Base-by-base conservation (phyloP, 2,113 vertebrate species). In the Gorsachius goisagi region DNA sequence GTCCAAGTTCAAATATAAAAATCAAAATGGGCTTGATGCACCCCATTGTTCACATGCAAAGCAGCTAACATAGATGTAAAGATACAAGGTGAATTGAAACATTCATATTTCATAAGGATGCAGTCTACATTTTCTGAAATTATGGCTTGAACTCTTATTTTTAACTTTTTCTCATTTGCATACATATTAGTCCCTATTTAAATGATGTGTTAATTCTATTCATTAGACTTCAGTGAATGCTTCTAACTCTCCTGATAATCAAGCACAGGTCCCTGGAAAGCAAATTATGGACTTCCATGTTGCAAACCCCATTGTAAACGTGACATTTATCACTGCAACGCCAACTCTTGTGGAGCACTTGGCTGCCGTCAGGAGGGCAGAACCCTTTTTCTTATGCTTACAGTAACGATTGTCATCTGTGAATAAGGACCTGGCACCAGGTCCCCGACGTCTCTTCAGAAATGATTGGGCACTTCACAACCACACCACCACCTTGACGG, bases 161-260 rank as follows among this genome's bases (percentile, higher is more conserved):
- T 92, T 95, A 93, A 94, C 87, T 96, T 96, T 95, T 94, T 87
- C 95, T 96, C 77, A 97, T 97, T 97, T 97, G 84, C 97, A 97
- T 97, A 96, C 97, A 97, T 97, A 97, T 97, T 97, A 95, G 72
- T 93, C 90, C 79, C 72, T 89, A 87, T 97, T 97, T 97, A 97
- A 96, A 97, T 97, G 94, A 97, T 96, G 96, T 95, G 96, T 97
- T 97, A 97, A 97, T 97, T 97, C 95, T 97, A 88, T 97, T 97
- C 96, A 97, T 97, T 96, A 97, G 93, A 74, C 91, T 83, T 89
- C 89, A 79, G 85, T 83, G 89, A 94, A 96, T 85, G 93, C 92
- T 53, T 90, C 90, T 94, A 81, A 94, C 85, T 97, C 93, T 96
- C 94, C 91, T 94, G 93, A 97, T 96, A 97, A 97, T 97, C 82